Base-by-base conservation (phyloP, 2,113 vertebrate species). In the Sphaerodactylus townsendi region DNA sequence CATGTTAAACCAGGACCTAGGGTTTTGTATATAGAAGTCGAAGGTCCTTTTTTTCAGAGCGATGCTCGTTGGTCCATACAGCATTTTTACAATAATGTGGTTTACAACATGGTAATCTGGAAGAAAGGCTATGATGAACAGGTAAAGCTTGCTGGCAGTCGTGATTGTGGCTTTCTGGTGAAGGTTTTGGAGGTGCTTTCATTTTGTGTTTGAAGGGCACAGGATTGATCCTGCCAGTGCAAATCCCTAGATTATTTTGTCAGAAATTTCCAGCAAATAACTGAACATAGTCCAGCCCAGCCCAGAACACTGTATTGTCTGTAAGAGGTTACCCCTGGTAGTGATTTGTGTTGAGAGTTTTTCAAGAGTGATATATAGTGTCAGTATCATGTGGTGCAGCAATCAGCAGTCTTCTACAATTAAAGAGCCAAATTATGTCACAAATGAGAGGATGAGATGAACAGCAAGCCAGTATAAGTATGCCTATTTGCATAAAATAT, bases 41-140 rank as follows among this genome's bases (percentile, higher is more conserved):
- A 0, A 0, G 94, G 93, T 23, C 96, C 96, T 7, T 21, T 25
- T 19, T 82, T 92, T 1, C 83, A 56, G 2, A 48, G 85, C 3
- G 83, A 41, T 1, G 77, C 74, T 9, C 72, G 8, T 0, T 95
- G 91, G 92, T 41, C 89, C n/a, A 81, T 96, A 87, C 88, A 70
- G 62, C 79, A 92, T 0, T 81, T 92, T 56, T 97, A 96, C 0
- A 85, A 86, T 79, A 91, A 87, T 0, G 93, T 95, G 93, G 7
- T 1, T 2, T 97, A 97, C 66, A 86, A 86, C 28, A 79, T 96
- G 71, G 81, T 85, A 4, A 96, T 93, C 21, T 95, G 96, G 96
- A 95, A 90, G 62, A 90, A 92, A 5, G 85, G 78, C n/a, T 89
- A 88, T 17, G 4, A 17, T 2, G 21, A 90, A 14, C 35, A 89